Evolutionary conservation across 2,113 vertebrate species (phyloP).

Genomic region (Crotophaga sulcirostris): DNA sequence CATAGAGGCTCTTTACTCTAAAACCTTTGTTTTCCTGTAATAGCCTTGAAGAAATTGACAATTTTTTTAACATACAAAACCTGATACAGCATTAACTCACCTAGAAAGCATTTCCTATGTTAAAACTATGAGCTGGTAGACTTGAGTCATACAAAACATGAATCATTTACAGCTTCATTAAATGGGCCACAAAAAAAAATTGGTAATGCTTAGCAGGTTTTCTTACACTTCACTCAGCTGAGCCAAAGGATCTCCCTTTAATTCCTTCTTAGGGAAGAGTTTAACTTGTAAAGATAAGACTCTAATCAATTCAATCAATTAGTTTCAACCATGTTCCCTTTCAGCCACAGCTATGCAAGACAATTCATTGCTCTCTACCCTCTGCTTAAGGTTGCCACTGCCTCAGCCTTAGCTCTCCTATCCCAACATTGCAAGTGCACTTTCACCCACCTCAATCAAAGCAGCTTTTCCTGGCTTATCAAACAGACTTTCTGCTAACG

Average conservation of each 20-base stretch:
- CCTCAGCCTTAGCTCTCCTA: not conserved
- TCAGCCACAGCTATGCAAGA: not conserved
- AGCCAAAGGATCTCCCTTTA: not conserved
- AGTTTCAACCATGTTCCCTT: not conserved
- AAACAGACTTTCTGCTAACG: not conserved
- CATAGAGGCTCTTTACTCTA: not conserved
- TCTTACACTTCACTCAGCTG: not conserved
- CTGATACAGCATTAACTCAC: not conserved
- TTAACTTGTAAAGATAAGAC: not conserved
- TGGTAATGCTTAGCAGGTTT: not conserved
- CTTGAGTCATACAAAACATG: not conserved
- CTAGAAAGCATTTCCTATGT: not conserved
- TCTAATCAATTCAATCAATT: not conserved
- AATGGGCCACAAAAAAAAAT: not conserved
- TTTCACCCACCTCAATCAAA: not conserved
- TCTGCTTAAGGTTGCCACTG: not conserved
- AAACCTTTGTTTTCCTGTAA: not conserved
- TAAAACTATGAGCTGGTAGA: not conserved
- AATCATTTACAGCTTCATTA: not conserved
- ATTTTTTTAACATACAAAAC: not conserved
- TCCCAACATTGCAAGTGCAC: not conserved
- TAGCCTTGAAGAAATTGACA: not conserved
- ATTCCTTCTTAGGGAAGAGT: not conserved
- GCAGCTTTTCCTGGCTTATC: not conserved
- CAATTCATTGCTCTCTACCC: not conserved